A percentile compares a stretch with the other conserved stretches of the same genome.
These are phyloP conservation scores for Peromyscus californicus DNA, from an alignment of 2,113 vertebrate species.

Conservation along the genomic window DNA sequence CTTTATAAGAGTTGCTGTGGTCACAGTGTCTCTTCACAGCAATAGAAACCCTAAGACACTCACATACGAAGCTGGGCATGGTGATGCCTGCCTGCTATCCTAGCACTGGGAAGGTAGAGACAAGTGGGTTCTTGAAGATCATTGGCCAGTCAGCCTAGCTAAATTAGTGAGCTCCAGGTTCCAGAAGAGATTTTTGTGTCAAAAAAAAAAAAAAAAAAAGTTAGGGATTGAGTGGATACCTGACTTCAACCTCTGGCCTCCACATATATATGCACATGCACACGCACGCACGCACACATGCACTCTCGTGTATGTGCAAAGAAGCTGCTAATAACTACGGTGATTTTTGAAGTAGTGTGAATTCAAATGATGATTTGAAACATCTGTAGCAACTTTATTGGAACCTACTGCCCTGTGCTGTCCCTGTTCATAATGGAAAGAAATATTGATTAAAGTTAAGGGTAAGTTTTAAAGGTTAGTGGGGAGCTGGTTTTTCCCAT, in stretches of 20 bases:
- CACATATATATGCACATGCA: background rate
- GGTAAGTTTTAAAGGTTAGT: background rate
- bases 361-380: background rate
- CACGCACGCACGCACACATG: no score
- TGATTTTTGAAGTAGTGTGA: background rate
- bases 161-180: background rate
- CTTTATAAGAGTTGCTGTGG: background rate
- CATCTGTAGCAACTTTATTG: no score
- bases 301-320: fast-evolving
- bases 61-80: background rate
- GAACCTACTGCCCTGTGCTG: background rate
- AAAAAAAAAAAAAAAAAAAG: background rate
- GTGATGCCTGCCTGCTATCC: background rate
- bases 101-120: background rate
- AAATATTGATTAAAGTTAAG: background rate
- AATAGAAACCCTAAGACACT: background rate
- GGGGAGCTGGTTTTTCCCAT: background rate
- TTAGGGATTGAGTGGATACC: background rate
- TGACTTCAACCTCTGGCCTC: background rate
- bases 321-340: background rate
- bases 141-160: background rate
- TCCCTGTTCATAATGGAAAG: background rate
- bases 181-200: background rate
- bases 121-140: background rate
- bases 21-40: background rate